phyloP scores from a whole-genome alignment of 1,140 invertebrate species.

The Limonius californicus region DNA sequence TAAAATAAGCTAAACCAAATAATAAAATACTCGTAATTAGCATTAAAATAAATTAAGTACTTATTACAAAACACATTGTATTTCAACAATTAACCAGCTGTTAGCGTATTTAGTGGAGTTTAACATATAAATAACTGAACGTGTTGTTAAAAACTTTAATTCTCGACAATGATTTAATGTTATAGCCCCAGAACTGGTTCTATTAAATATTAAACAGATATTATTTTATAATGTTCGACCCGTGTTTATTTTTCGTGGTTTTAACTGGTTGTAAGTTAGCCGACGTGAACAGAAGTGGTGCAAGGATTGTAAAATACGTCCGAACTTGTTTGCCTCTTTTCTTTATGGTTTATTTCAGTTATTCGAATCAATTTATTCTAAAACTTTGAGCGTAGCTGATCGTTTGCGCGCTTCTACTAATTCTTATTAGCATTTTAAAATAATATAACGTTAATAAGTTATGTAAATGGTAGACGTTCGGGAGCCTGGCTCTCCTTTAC shows the following conservation, averaged over 20 bases:
- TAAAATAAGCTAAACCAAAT: background rate
- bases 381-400: too few species aligned
- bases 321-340: slow-evolving; percentile 19
- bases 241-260: slow-evolving; percentile 33
- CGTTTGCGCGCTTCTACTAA: too few species aligned
- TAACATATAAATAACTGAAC: slow-evolving; percentile 38
- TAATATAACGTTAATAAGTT: too few species aligned
- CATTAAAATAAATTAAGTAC: slow-evolving; percentile 42
- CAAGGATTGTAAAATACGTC: slow-evolving; percentile 34
- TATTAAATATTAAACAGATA: slow-evolving; percentile 44
- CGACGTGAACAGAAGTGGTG: slow-evolving; percentile 24
- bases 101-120: slow-evolving; percentile 32
- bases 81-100: slow-evolving; percentile 41
- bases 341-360: background rate
- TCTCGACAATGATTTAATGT: slow-evolving; percentile 43
- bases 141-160: slow-evolving; percentile 39
- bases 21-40: slow-evolving; percentile 30
- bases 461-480: too few species aligned
- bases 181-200: slow-evolving; percentile 38
- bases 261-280: slow-evolving; percentile 26
- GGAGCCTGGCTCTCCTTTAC: too few species aligned
- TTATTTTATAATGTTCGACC: slow-evolving; percentile 41
- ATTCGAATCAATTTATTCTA: background rate
- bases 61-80: slow-evolving; percentile 42
- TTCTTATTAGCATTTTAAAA: too few species aligned